These are phyloP conservation scores for Protula sp. DNA, from an alignment of 2,888 invertebrate genomes.

Conservation along the genomic window DNA sequence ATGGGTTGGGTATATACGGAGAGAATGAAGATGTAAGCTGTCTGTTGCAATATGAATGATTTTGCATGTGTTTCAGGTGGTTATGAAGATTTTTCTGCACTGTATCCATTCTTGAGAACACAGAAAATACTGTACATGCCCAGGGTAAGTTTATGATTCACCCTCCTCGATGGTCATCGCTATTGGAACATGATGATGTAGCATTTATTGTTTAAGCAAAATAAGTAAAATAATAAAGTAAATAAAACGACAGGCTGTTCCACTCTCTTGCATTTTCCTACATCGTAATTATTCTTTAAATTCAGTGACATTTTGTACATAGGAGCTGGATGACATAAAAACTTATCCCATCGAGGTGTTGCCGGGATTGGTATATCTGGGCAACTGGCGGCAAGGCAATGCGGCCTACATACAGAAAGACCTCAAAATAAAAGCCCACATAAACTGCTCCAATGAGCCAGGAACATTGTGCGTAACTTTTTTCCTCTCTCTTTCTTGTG, in stretches of 20 bases:
- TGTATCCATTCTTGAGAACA: constrained; percentile 52
- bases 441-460: constrained; percentile 44
- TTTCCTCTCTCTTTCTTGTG: neutral
- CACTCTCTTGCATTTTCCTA: too few species aligned
- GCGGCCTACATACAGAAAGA: constrained; percentile 50
- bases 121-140: constrained; percentile 54
- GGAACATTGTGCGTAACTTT: constrained; percentile 47
- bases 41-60: too few species aligned
- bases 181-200: too few species aligned
- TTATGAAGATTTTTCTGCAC: constrained; percentile 51
- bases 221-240: too few species aligned
- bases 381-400: constrained; percentile 47
- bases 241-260: too few species aligned
- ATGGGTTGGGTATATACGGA: too few species aligned
- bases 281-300: too few species aligned
- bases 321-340: constrained; percentile 51
- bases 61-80: too few species aligned
- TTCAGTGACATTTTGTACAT: too few species aligned
- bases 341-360: constrained; percentile 51
- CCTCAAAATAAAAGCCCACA: constrained; percentile 47
- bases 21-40: too few species aligned
- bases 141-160: constrained; percentile 31
- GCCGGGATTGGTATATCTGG: constrained; percentile 47
- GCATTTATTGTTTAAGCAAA: too few species aligned
- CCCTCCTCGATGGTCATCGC: too few species aligned